Conservation (phyloP, 2,113 vertebrate species). For the Lanius ludovicianus region DNA sequence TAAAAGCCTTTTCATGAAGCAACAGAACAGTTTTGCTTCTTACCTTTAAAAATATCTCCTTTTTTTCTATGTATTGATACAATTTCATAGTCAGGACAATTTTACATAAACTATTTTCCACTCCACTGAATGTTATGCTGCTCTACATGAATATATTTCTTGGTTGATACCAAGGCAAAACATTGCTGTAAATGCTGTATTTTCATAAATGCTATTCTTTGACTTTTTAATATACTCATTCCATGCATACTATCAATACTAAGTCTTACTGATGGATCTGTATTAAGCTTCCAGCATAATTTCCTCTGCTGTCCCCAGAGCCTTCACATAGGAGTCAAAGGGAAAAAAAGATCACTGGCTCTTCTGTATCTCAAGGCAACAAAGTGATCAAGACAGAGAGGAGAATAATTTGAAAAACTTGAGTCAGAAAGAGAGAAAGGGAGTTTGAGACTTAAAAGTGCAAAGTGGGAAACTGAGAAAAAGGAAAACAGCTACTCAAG, state of each 20-base stretch:
- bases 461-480: background rate
- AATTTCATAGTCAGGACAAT: conserved; percentile 37
- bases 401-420: background rate
- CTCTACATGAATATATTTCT: conserved; percentile 55
- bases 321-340: background rate
- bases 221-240: conserved; percentile 45
- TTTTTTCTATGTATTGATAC: conserved; percentile 24
- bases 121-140: conserved; percentile 37
- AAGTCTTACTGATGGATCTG: background rate
- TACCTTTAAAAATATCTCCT: conserved; percentile 5
- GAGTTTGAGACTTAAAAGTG: background rate
- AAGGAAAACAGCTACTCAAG: background rate
- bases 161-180: conserved; percentile 36
- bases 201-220: conserved; percentile 41
- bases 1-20: conserved; percentile 3
- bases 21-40: conserved; percentile 7
- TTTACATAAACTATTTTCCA: conserved; percentile 68
- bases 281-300: conserved; percentile 10
- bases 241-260: conserved; percentile 5
- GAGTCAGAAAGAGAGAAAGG: background rate
- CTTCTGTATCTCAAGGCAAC: background rate
- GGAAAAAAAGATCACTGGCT: background rate
- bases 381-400: background rate
- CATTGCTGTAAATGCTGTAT: conserved; percentile 37
- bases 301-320: conserved; percentile 12